Evolutionary conservation across 2,113 vertebrate genomes (phyloP), one percentile per base, ranked within the genome.

Genomic region (Isichthys henryi): DNA sequence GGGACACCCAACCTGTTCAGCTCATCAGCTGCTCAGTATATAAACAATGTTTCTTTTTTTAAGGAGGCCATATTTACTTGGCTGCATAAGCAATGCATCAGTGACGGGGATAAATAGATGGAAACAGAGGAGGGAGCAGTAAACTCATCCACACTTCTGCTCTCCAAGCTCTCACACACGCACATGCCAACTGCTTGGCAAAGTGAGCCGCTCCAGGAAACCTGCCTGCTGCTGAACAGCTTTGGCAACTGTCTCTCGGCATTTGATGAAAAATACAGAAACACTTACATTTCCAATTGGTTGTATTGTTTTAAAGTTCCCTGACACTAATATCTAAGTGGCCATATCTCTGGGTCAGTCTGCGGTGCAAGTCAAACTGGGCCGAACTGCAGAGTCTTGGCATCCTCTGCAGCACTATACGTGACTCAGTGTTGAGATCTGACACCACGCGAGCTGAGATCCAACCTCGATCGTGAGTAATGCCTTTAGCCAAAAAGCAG

Each of bases 121-220:
- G 74, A 80, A 80, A 19, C 35, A 50, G 58, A 45, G 13, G 62
- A 48, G 62, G 43, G 58, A n/a, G 88, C 62, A 80, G 74, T 80
- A 80, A 80, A 21, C 17, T 88, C 62, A 39, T 77, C 88, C 66
- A 88, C 62, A 77, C 62, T 77, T 74, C 88, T 66, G 46, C 45
- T 85, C 82, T 85, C 43, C n/a, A 52, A 27, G 50, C 45, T 50
- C 46, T 77, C 87, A 48, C 88, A 19, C 45, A 23, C 66, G 21
- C 88, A 8, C 62, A 50, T 43, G 70, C 88, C 62, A 88, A 62
- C 88, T 88, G 88, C 70, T 80, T 15, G 3, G 46, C 13, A 9
- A 70, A 74, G 5, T n/a, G 31, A 19, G 39, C 53, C 56, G 15
- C 74, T 43, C 74, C 74, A n/a, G 48, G 11, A 50, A 50, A 13